Percentiles rank a stretch among this genome's conserved stretches.
Conservation (phyloP, 1,140 invertebrate genomes). For the Drosophila busckii region DNA sequence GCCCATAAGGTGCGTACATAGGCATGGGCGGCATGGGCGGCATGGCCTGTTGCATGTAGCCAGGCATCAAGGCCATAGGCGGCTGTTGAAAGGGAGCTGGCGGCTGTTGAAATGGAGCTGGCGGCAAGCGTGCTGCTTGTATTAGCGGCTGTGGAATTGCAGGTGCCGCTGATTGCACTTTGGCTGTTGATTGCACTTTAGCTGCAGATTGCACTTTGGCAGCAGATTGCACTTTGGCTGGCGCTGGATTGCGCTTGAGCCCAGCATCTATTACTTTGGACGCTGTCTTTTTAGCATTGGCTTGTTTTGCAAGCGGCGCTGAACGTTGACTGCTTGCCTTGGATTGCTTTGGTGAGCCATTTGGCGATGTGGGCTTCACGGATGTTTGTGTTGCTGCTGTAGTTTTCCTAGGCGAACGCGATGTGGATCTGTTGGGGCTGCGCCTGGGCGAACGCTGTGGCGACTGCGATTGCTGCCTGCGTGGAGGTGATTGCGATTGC, state of each 20-base stretch:
- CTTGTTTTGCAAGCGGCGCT: neutral
- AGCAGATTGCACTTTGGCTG: neutral
- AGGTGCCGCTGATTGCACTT: neutral
- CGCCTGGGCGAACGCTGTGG: neutral
- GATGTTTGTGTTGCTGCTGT: neutral
- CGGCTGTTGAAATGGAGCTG: neutral
- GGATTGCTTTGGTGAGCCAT: neutral
- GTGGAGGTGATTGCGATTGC: neutral
- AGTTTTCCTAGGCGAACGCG: conserved; percentile 20
- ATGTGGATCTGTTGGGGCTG: conserved; percentile 33
- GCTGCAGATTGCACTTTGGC: neutral
- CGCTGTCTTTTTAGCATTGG: too few species aligned
- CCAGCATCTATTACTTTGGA: conserved; percentile 54
- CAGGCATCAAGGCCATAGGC: neutral
- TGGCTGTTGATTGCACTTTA: neutral
- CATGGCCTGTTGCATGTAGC: neutral
- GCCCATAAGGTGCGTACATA: conserved; percentile 1
- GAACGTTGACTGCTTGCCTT: neutral
- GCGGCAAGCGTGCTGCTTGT: neutral
- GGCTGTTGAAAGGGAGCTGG: neutral
- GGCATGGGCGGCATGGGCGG: neutral
- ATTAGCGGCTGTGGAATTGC: neutral
- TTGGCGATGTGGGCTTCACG: neutral
- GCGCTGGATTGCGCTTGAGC: conserved; percentile 1
- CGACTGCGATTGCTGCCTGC: neutral